Evolutionary conservation across 2,113 vertebrate genomes (phyloP), one percentile per base, ranked within the genome.

Genomic region (Cololabis saira): DNA sequence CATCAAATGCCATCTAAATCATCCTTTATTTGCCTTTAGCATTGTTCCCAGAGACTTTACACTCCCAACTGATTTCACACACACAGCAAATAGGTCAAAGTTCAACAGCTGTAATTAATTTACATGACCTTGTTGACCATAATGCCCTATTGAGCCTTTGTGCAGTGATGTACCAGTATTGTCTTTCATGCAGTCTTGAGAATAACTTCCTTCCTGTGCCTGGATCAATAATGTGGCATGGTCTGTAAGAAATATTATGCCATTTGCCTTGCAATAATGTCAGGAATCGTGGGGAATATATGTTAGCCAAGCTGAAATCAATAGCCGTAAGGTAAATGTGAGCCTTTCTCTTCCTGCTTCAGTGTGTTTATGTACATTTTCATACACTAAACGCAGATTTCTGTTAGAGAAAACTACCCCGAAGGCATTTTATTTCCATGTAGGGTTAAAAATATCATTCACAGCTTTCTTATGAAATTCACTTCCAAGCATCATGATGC

Each of bases 181-280:
- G 76, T 89, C 83, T 92, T 91, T 89, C 90, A 83, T 83, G 56
- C 65, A 42, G 37, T 45, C 24, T 64, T 61, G 44, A 82, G 74
- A 87, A 87, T 89, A 86, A 84, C 86, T 82, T 84, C 78, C 78
- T 84, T 90, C 87, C 90, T 86, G 72, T 61, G 53, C 4, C 0
- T 5, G 17, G 78, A 90, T 92, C 84, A 58, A 92, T 90, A 83
- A 53, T 42, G 52, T 64, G 54, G 67, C 67, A 68, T 62, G 16
- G 73, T 52, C 27, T 37, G 2, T 67, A 64, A 83, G 81, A 90
- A 84, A 92, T 87, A 87, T 77, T 75, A 76, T 8, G 64, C 81
- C 47, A 54, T 81, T 82, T 74, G 48, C 48, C 12, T 41, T 3
- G 12, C 68, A 52, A 64, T 74, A 79, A 80, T 66, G 84, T 61